Evolutionary conservation across 2,113 vertebrate genomes (phyloP).

Genomic region (Eretmochelys imbricata): DNA sequence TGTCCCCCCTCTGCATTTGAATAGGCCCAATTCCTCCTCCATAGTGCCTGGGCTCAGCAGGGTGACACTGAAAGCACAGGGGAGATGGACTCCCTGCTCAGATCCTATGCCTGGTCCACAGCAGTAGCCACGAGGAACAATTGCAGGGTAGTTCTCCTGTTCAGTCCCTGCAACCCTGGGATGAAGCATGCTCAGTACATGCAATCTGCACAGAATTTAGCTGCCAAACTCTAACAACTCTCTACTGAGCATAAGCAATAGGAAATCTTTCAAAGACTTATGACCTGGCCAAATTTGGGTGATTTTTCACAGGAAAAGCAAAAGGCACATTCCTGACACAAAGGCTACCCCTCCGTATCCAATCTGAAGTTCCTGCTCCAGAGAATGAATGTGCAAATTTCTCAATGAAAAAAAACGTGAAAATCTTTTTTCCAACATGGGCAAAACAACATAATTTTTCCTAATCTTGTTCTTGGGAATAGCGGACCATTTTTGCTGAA

Average conservation of each 20-base stretch:
- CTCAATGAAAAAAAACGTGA: background rate
- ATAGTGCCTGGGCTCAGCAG: background rate
- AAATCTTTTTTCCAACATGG: background rate
- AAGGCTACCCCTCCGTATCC: background rate
- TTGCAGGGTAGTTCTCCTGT: no score
- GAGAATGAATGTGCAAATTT: background rate
- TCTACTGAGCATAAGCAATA: background rate
- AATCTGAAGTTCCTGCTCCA: background rate
- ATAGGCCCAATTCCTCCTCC: background rate
- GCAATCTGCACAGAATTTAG: background rate
- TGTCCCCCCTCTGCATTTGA: background rate
- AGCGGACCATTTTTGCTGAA: background rate
- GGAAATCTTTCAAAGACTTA: background rate
- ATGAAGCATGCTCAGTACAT: accelerated
- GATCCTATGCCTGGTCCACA: background rate
- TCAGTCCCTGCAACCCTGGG: background rate
- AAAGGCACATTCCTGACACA: background rate
- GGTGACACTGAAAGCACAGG: background rate
- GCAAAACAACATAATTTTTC: background rate
- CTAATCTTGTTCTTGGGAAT: background rate
- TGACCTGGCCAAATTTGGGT: background rate
- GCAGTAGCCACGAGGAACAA: background rate
- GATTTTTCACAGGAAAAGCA: background rate
- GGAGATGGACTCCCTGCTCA: background rate
- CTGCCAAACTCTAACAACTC: background rate